A percentile compares a stretch with the other conserved stretches of the same genome.
Conservation (phyloP, 2,113 vertebrate genomes). For the Anoura caudifer region DNA sequence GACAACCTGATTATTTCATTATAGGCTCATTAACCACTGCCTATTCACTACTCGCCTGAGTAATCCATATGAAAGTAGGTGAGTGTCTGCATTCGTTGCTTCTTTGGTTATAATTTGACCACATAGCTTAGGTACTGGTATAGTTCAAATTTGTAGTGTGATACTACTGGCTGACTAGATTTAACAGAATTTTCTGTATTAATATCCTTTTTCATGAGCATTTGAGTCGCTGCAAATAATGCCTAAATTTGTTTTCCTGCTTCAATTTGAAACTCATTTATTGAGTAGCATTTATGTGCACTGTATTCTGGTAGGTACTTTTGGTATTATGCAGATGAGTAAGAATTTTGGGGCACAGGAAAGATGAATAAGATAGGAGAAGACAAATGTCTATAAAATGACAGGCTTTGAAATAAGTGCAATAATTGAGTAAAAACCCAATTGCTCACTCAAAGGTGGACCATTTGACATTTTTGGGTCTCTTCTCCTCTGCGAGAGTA, state of each 20-base stretch:
- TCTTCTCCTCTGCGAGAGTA: not conserved
- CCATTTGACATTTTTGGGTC: not conserved
- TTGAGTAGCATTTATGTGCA: not conserved
- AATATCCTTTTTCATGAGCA: not conserved
- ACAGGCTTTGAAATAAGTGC: not conserved
- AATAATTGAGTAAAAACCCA: not conserved
- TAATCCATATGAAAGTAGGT: not conserved
- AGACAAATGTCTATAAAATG: not conserved
- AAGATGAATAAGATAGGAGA: not conserved
- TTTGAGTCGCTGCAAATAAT: not conserved
- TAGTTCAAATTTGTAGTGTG: not conserved
- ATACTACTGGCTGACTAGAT: not conserved
- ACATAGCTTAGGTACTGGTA: not conserved
- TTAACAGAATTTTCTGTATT: not conserved
- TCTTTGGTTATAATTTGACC: not conserved
- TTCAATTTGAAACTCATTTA: not conserved
- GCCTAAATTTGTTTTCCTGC: not conserved
- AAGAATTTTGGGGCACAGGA: not conserved
- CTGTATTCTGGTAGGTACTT: not conserved
- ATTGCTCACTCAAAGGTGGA: not conserved
- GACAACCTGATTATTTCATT: not conserved
- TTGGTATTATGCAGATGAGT: not conserved
- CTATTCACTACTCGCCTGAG: not conserved
- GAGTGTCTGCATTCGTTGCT: not conserved
- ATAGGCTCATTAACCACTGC: not conserved